Base-by-base conservation (phyloP, 2,113 vertebrate genomes). In the Grus americana region DNA sequence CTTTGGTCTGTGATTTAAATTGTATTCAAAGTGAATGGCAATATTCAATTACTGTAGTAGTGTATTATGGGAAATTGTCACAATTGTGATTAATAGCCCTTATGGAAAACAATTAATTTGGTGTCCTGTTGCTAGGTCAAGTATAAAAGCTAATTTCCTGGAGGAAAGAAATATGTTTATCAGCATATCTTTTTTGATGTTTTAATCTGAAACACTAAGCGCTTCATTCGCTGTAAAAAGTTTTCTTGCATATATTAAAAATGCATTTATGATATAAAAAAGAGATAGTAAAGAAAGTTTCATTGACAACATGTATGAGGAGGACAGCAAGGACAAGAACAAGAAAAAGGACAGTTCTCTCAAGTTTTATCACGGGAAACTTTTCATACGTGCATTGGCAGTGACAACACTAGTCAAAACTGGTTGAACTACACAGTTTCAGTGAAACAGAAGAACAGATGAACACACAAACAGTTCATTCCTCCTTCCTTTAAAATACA, bases 71-170 rank as follows among this genome's bases (percentile, higher is more conserved):
- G 87, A 92, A 97, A 97, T 97, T 98, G 97, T 97, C 97, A 97
- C 82, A 55, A 88, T 95, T 88, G 54, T 98, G 97, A 98, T 98
- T 98, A 98, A 98, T 97, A 96, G 47, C 66, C 47, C 47, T 96
- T 93, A 88, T 76, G 86, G 93, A 98, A 98, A 98, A 98, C 95
- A 98, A 98, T 98, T 98, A 98, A 97, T 97, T 93, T 96, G 46
- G 81, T 94, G 92, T 97, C 96, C 94, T 97, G 90, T 96, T 98
- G 95, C 96, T 98, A 97, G 97, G 97, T 98, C 98, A 98, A 98
- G 91, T 96, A 96, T 95, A 97, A 97, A 98, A 98, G 94, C 79
- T 97, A 96, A 96, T 97, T 98, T 92, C 63, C 90, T 91, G 49
- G 26, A 93, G 91, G 65, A 96, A 96, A 97, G 32, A 88, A 97